Base-by-base conservation (phyloP, 1,140 invertebrate genomes). In the Lutraria rhynchaena region DNA sequence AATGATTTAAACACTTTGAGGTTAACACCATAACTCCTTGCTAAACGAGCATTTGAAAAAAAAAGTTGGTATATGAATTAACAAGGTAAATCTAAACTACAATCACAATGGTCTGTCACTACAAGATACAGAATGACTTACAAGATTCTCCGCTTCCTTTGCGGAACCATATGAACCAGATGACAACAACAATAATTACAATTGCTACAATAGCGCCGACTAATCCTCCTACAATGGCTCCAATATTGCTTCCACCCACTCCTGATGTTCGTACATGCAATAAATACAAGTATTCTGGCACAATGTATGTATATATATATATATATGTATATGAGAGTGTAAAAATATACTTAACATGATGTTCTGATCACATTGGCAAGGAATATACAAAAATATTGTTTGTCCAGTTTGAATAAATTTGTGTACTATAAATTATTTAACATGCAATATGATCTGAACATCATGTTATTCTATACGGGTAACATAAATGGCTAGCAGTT, bases 251-350 rank as follows among this genome's bases (percentile, higher is more conserved):
- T 7, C 24, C n/a, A 17, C 37, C 44, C 19, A 35, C 41, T 75
- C 73, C 73, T 75, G 73, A 61, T 61, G 41, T 41, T 13, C 22
- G 19, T 46, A n/a, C 55, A 60, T 74, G 60, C 60, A 63, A 63
- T n/a, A 37, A 17, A 33, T 63, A 33, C 13, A 63, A 63, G 35
- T n/a, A 24, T 22, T 58, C 31, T 29, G 27, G 24, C 31, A 1
- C 15, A 24, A 29, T 11, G 31, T 24, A 29, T 58, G 2, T 31
- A 58, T 24, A 24, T n/a, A n/a, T n/a, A n/a, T n/a, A n/a, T n/a
- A n/a, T n/a, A n/a, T n/a, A n/a, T n/a, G n/a, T n/a, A n/a, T n/a
- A n/a, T n/a, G n/a, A n/a, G n/a, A n/a, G n/a, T n/a, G n/a, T n/a
- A n/a, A n/a, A n/a, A n/a, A n/a, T n/a, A n/a, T n/a, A n/a, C n/a